A percentile compares a stretch with the other conserved stretches of the same genome.
phyloP scores from a whole-genome alignment of 2,113 vertebrate species.

The Periophthalmodon schlosseri region DNA sequence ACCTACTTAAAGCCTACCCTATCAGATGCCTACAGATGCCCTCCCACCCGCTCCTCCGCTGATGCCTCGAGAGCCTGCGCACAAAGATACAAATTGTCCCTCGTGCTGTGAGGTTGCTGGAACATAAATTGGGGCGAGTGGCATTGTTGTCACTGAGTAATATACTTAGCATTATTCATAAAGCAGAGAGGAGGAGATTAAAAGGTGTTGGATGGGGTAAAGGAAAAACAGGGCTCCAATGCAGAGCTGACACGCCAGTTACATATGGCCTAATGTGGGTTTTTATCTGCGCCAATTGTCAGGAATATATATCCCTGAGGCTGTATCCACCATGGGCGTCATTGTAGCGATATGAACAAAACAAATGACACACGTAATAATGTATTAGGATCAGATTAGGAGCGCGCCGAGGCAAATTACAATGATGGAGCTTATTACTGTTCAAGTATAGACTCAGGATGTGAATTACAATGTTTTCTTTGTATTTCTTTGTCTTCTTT shows the following conservation, averaged over 20 bases:
- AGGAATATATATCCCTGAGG: slow-evolving; percentile 69
- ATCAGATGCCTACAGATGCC: slow-evolving; percentile 75
- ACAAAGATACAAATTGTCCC: slow-evolving; percentile 79
- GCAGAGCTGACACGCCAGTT: slow-evolving; percentile 64
- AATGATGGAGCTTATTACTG: slow-evolving; percentile 19
- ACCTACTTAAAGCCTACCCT: slow-evolving; percentile 64
- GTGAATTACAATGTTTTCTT: slow-evolving; percentile 10
- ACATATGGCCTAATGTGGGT: slow-evolving; percentile 67
- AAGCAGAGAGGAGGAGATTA: slow-evolving; percentile 67
- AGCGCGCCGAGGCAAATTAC: slow-evolving; percentile 36
- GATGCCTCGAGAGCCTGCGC: slow-evolving; percentile 68
- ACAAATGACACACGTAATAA: slow-evolving; percentile 70
- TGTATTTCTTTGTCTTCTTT: background rate
- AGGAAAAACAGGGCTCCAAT: slow-evolving; percentile 55
- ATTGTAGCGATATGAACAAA: slow-evolving; percentile 71
- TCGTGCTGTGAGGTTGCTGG: slow-evolving; percentile 67
- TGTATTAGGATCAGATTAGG: slow-evolving; percentile 39
- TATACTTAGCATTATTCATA: slow-evolving; percentile 80
- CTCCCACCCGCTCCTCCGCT: slow-evolving; percentile 45
- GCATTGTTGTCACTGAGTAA: slow-evolving; percentile 78
- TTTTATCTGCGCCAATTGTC: slow-evolving; percentile 70
- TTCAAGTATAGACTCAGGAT: slow-evolving; percentile 27
- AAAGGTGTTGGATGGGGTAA: slow-evolving; percentile 55
- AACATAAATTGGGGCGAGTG: slow-evolving; percentile 77
- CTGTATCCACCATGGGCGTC: slow-evolving; percentile 61